A percentile compares a stretch with the other conserved stretches of the same genome.
Conservation (phyloP, 1,140 invertebrate species). For the Drosophila guanche region DNA sequence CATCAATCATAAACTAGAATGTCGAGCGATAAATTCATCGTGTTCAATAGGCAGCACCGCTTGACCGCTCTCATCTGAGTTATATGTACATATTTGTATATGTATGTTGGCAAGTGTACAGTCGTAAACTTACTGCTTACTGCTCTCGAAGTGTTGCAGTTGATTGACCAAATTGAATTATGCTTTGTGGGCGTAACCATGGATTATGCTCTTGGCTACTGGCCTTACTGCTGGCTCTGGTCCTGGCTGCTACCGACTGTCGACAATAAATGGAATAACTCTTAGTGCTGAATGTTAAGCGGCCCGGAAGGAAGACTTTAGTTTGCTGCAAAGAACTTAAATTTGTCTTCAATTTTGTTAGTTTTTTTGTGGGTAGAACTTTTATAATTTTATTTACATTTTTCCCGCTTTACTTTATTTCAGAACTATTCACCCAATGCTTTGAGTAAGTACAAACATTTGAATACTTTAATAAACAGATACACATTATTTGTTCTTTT, state of each 20-base stretch:
- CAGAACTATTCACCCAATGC: no score
- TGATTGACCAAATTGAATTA: slow-evolving; percentile 73
- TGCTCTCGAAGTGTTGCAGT: slow-evolving; percentile 38
- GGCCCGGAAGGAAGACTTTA: slow-evolving; percentile 8
- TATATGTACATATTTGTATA: slow-evolving; percentile 3
- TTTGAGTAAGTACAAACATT: no score
- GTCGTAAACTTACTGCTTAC: slow-evolving; percentile 36
- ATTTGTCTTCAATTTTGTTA: background rate
- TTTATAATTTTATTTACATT: no score
- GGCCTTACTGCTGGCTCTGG: background rate
- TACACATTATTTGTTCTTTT: no score
- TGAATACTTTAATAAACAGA: no score
- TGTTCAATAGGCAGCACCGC: slow-evolving; percentile 56
- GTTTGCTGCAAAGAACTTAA: background rate
- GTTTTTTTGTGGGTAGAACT: no score
- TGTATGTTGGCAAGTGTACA: background rate
- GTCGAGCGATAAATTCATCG: slow-evolving; percentile 68
- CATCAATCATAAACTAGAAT: slow-evolving; percentile 73
- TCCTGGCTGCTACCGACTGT: no score
- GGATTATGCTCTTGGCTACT: slow-evolving; percentile 2
- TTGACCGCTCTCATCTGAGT: slow-evolving; percentile 16
- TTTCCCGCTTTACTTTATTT: background rate
- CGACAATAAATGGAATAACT: no score
- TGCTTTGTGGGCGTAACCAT: slow-evolving; percentile 39
- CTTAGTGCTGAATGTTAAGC: background rate